Base-by-base conservation (phyloP, 2,113 vertebrate species). In the Camelus dromedarius region DNA sequence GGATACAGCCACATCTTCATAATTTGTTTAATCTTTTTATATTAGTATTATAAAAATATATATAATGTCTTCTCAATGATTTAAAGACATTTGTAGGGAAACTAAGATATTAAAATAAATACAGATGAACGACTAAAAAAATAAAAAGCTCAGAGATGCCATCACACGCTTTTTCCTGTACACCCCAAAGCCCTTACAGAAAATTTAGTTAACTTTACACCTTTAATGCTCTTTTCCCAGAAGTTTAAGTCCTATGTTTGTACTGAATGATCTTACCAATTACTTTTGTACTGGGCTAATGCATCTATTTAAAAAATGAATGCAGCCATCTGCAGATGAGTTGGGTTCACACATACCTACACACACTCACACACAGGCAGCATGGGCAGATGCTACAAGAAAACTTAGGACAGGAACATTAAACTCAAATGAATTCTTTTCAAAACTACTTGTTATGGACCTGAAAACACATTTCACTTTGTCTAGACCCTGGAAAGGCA, bases 401-500 rank as follows among this genome's bases (percentile, higher is more conserved):
- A 89, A 84, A 85, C 35, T 46, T 22, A 46, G 22, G 64, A 85
- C 28, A 54, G 32, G 54, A 67, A 62, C 26, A 38, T 69, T 86
- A 92, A 93, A 64, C 24, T 89, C 58, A 90, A 73, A 38, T 70
- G 52, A 91, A 60, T 87, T 58, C 35, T 90, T 97, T 89, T 83
- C 66, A 85, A 75, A 96, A 86, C 3, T 66, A 75, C 64, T 70
- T 10, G 12, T 88, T 96, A 91, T 66, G 62, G 28, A 96, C 19
- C 83, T 86, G 82, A 90, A 90, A 94, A 94, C 42, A 94, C 0
- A 1, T 69, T 96, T 95, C 52, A 84, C 32, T 96, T 96, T 73
- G 46, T 93, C 75, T 81, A 80, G 46, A 95, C n/a, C 28, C 75
- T 81, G 35, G 32, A 97, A 94, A 96, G 38, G 72, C 46, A 93